Conservation (phyloP, 2,888 invertebrate species). For the Galerucella calmariensis region DNA sequence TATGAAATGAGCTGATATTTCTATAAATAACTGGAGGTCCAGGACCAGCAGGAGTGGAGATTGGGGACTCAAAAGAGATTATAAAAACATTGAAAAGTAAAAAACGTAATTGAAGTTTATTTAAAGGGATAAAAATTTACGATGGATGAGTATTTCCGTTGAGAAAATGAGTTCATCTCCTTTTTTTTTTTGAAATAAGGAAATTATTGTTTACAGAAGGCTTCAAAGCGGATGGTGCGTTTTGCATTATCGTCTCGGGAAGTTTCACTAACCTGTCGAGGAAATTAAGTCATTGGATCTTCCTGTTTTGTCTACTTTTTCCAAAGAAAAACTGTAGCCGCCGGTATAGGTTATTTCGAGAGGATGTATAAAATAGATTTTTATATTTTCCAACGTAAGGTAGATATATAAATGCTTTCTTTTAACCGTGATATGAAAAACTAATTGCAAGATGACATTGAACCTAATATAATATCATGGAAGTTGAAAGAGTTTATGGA, state of each 20-base stretch:
- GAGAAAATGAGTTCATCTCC: constrained; percentile 11
- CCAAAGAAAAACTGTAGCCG: neutral
- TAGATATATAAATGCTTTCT: too few species aligned
- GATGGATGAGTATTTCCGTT: neutral
- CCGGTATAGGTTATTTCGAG: too few species aligned
- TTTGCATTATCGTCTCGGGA: neutral
- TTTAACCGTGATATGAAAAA: too few species aligned
- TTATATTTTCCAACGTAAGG: too few species aligned
- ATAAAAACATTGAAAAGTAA: too few species aligned
- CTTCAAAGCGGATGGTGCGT: constrained; percentile 5
- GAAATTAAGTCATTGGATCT: constrained; percentile 15
- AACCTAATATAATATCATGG: too few species aligned
- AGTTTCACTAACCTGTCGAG: constrained; percentile 10
- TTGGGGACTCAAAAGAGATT: too few species aligned
- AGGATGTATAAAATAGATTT: neutral
- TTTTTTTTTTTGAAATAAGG: constrained; percentile 1
- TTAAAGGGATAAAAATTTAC: neutral
- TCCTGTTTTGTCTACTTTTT: neutral
- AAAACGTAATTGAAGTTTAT: neutral
- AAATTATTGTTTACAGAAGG: constrained; percentile 10
- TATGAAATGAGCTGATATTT: too few species aligned
- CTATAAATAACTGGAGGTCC: too few species aligned
- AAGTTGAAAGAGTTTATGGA: too few species aligned
- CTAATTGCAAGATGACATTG: too few species aligned
- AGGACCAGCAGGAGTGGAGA: too few species aligned